Percentiles rank a stretch among this genome's conserved stretches.
Evolutionary conservation across 1,140 invertebrate genomes (phyloP).

Genomic region (Drosophila rhopaloa): DNA sequence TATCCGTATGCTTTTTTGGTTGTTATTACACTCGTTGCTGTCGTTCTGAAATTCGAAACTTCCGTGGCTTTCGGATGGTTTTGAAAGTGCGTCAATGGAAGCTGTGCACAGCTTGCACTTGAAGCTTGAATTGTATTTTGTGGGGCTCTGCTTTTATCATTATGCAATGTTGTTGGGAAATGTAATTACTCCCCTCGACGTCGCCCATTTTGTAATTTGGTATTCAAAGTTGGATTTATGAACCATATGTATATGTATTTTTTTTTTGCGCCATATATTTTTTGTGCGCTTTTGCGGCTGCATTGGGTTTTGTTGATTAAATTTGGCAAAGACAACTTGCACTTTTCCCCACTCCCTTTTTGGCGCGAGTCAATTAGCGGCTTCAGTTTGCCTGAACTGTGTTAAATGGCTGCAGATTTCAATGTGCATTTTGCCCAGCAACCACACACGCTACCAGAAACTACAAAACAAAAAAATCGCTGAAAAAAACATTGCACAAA

Average conservation of each 20-base stretch:
- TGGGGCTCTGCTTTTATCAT: conserved; percentile 54
- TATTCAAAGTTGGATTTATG: conserved; percentile 54
- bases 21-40: conserved; percentile 6
- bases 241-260: conserved; percentile 7
- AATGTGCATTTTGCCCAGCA: conserved; percentile 12
- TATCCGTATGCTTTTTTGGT: conserved; percentile 2
- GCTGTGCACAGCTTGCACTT: conserved; percentile 48
- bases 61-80: conserved; percentile 23
- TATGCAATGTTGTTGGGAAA: conserved; percentile 51
- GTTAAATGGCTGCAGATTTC: conserved; percentile 70
- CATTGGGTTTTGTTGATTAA: conserved; percentile 60
- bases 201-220: conserved; percentile 38
- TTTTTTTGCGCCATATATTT: not conserved
- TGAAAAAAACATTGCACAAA: conserved; percentile 15
- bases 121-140: conserved; percentile 39
- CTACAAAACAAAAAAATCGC: not conserved
- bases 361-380: conserved; percentile 69
- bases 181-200: conserved; percentile 18
- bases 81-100: conserved; percentile 64
- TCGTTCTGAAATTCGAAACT: conserved; percentile 57
- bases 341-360: not conserved
- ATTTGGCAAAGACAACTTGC: conserved; percentile 50
- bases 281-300: conserved; percentile 33
- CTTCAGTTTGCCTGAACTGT: conserved; percentile 54
- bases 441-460: conserved; percentile 14